Conservation (phyloP, 2,797 vertebrate species). For the Mionectes olivaceus region DNA sequence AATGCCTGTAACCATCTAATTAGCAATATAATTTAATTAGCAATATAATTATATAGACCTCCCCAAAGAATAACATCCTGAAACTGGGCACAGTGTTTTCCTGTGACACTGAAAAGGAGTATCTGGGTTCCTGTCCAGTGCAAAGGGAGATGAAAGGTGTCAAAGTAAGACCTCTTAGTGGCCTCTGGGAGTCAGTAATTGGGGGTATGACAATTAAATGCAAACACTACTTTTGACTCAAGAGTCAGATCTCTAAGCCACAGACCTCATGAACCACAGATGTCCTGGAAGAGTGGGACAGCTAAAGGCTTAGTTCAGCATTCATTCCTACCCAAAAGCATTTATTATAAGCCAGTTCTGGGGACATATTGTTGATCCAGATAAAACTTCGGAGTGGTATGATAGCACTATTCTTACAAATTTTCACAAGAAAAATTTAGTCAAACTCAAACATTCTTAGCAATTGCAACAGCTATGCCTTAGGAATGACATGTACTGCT, state of each 20-base stretch:
- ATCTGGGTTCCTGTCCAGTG: not conserved
- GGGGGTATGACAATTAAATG: not conserved
- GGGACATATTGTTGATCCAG: not conserved
- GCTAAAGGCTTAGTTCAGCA: not conserved
- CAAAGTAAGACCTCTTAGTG: not conserved
- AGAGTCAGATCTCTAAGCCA: not conserved
- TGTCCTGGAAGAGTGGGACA: not conserved
- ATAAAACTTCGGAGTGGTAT: not conserved
- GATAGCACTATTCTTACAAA: not conserved
- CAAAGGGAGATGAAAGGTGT: not conserved
- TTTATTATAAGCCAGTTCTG: not conserved
- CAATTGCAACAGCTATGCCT: not conserved
- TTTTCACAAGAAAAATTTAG: not conserved
- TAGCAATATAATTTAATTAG: not conserved
- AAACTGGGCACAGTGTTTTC: not conserved
- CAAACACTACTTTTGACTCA: not conserved
- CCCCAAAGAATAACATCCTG: not conserved
- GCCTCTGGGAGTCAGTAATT: not conserved
- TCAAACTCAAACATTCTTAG: not conserved
- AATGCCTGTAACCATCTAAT: not conserved
- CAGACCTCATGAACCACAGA: not conserved
- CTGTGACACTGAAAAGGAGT: not conserved
- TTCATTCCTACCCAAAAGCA: rapidly evolving
- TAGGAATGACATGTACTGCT: not conserved
- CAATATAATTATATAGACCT: not conserved